Evolutionary conservation across 2,113 vertebrate species (phyloP).

Genomic region (Donacobius atricapilla): DNA sequence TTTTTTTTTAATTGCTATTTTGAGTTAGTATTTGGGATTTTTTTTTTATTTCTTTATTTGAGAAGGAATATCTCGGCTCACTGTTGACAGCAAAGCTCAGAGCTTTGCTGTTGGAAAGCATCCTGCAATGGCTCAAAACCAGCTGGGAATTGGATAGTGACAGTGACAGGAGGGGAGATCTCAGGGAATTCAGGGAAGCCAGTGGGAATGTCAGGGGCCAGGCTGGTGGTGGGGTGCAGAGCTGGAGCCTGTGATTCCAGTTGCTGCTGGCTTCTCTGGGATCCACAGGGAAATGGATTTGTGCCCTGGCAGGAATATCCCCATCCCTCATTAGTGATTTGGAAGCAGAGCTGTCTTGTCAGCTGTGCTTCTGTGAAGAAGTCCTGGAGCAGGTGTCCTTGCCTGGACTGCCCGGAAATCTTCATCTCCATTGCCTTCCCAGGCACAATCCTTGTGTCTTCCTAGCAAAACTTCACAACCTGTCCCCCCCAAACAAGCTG

Average conservation of each 20-base stretch:
- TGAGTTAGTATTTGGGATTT: background rate
- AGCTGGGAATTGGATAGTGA: background rate
- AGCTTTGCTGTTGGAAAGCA: background rate
- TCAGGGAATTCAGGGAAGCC: background rate
- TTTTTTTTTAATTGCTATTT: background rate
- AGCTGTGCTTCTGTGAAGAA: background rate
- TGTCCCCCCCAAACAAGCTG: background rate
- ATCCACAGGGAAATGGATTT: background rate
- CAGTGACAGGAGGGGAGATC: background rate
- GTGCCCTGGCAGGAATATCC: background rate
- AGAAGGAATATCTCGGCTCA: background rate
- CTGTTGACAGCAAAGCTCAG: background rate
- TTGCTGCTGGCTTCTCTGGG: background rate
- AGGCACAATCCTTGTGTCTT: background rate
- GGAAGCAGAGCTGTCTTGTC: background rate
- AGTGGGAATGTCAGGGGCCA: fast-evolving
- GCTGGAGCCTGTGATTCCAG: background rate
- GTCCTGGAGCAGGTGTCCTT: fast-evolving
- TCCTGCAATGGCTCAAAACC: fast-evolving
- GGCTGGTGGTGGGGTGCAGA: background rate
- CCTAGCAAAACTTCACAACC: fast-evolving
- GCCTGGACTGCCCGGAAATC: background rate
- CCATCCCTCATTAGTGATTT: fast-evolving
- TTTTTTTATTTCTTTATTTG: background rate
- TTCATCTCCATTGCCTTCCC: background rate